These are phyloP conservation scores for Lutjanus argentimaculatus DNA, from an alignment of 2,797 vertebrate genomes.

Conservation along the genomic window DNA sequence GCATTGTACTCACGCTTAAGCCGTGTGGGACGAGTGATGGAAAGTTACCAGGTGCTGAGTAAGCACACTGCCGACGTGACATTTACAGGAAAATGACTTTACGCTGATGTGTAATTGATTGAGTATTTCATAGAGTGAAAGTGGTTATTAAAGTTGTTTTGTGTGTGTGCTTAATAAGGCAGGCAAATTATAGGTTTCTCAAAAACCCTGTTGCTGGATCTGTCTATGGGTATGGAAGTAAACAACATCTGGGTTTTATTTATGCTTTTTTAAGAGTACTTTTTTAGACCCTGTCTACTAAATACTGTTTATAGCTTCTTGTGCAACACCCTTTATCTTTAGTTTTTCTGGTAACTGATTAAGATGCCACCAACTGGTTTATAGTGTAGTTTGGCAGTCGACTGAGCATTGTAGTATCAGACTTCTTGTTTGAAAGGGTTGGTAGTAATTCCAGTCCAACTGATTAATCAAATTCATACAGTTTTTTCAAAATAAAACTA, in stretches of 20 bases:
- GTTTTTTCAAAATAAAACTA: not conserved
- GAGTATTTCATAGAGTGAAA: not conserved
- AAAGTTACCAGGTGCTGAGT: slow-evolving; percentile 38
- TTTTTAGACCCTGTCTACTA: not conserved
- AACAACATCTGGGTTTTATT: not conserved
- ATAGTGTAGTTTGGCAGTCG: not conserved
- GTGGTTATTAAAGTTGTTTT: not conserved
- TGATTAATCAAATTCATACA: not conserved
- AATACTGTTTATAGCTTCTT: not conserved
- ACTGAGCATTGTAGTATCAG: not conserved
- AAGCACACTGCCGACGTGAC: not conserved
- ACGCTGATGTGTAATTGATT: not conserved
- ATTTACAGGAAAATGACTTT: not conserved
- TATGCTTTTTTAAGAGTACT: not conserved
- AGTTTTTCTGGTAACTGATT: not conserved
- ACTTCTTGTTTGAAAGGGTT: not conserved
- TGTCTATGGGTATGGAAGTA: not conserved
- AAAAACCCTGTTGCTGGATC: not conserved
- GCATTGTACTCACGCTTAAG: not conserved
- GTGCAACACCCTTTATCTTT: not conserved
- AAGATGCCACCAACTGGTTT: not conserved
- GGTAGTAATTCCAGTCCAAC: not conserved
- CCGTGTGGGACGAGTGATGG: not conserved
- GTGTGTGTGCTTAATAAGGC: not conserved
- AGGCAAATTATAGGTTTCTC: not conserved